Conservation (phyloP, 2,797 vertebrate species). For the Gouania willdenowi region DNA sequence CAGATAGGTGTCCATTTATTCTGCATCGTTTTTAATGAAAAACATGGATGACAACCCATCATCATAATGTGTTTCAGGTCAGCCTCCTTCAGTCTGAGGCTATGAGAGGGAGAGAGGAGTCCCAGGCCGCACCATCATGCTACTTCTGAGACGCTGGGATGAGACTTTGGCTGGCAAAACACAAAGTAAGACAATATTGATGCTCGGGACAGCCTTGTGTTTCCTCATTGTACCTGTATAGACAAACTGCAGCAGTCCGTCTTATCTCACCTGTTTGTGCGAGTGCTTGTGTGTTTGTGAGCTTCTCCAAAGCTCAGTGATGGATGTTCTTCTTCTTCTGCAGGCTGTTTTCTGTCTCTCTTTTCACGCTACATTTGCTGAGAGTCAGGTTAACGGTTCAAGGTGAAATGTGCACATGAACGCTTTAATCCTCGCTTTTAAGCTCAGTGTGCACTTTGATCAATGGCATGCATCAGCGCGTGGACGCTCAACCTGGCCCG, state of each 20-base stretch:
- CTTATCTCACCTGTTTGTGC: constrained; percentile 32
- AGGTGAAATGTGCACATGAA: constrained; percentile 48
- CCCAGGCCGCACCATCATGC: constrained; percentile 79
- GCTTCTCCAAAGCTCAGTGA: constrained; percentile 32
- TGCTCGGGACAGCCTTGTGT: neutral
- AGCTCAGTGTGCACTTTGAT: constrained; percentile 46
- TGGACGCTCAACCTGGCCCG: constrained; percentile 22
- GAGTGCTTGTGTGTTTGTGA: constrained; percentile 5
- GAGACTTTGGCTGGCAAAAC: constrained; percentile 75
- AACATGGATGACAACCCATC: neutral
- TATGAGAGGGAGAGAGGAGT: constrained; percentile 78
- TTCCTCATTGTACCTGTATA: too few species aligned
- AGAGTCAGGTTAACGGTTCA: constrained; percentile 48
- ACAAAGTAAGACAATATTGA: constrained; percentile 66
- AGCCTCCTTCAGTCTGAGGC: constrained; percentile 74
- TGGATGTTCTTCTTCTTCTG: constrained; percentile 42
- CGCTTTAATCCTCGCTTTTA: constrained; percentile 48
- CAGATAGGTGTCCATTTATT: too few species aligned
- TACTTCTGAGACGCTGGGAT: constrained; percentile 78
- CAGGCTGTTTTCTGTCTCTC: constrained; percentile 3
- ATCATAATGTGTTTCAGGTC: constrained; percentile 32
- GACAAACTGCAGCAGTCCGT: neutral
- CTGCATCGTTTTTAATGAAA: neutral
- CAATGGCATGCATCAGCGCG: constrained; percentile 23
- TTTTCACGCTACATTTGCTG: constrained; percentile 19